Percentiles rank a stretch among this genome's conserved stretches.
phyloP scores from a whole-genome alignment of 2,113 vertebrate species.

The Pandion haliaetus region DNA sequence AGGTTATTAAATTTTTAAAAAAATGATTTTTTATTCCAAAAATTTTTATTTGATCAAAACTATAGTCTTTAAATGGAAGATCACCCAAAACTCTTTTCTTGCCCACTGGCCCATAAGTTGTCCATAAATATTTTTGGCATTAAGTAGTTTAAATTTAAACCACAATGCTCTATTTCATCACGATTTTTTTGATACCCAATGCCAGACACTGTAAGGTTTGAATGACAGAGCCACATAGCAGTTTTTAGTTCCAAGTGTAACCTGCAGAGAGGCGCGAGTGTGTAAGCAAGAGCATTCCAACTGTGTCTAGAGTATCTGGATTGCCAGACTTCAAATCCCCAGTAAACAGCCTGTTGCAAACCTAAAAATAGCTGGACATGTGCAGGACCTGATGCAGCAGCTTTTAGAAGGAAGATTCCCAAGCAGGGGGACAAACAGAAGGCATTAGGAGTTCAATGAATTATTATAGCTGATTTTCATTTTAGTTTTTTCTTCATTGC shows the following conservation, averaged over 20 bases:
- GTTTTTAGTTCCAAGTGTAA: conserved; percentile 60
- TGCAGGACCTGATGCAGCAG: conserved; percentile 55
- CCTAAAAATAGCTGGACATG: conserved; percentile 65
- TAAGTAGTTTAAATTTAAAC: conserved; percentile 36
- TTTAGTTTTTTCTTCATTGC: neutral
- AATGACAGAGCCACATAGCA: conserved; percentile 61
- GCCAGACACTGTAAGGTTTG: conserved; percentile 28
- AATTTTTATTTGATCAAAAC: too few relatives aligned
- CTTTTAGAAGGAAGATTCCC: conserved; percentile 33
- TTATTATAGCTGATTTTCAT: neutral
- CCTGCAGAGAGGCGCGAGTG: conserved; percentile 5
- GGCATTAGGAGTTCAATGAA: neutral
- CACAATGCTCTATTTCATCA: conserved; percentile 32
- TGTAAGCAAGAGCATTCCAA: conserved; percentile 54
- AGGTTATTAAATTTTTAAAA: neutral
- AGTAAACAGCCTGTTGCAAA: conserved; percentile 59
- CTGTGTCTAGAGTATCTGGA: conserved; percentile 65
- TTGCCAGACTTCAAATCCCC: conserved; percentile 63
- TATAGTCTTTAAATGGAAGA: neutral
- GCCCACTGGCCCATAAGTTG: neutral
- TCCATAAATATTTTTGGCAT: conserved; percentile 15
- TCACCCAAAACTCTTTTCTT: neutral
- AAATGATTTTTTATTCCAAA: too few relatives aligned
- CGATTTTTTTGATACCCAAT: conserved; percentile 9
- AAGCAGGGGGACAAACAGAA: neutral